Percentiles rank a stretch among this genome's conserved stretches.
phyloP scores from a whole-genome alignment of 1,140 invertebrate species.

The Gryllus bimaculatus region DNA sequence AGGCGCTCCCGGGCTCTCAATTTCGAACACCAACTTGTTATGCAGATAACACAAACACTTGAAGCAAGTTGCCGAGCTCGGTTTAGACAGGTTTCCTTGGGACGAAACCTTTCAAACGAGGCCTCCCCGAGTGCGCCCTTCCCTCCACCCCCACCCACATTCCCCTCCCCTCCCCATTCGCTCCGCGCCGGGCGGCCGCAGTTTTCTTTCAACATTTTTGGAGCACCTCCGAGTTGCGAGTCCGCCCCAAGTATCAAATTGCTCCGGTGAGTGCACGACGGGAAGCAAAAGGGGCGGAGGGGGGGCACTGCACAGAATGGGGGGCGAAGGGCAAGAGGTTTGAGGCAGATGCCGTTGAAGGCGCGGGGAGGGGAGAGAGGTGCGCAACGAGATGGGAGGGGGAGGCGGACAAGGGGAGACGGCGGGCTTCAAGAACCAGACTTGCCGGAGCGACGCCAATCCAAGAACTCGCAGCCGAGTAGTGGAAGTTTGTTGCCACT shows the following conservation, averaged over 20 bases:
- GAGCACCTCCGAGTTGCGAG: background rate
- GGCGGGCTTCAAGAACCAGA: no score
- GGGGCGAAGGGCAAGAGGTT: background rate
- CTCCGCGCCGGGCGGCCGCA: background rate
- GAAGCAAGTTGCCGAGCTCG: background rate
- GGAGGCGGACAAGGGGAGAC: background rate
- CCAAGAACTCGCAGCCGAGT: background rate
- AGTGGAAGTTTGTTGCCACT: no score
- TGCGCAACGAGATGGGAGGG: no score
- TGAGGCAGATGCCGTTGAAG: background rate
- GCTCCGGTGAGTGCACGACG: background rate
- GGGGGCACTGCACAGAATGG: no score
- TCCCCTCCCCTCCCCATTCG: background rate
- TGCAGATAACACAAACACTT: constrained; percentile 4
- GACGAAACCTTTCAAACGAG: constrained; percentile 3
- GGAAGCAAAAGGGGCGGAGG: background rate
- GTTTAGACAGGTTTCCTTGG: background rate
- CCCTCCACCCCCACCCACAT: no score
- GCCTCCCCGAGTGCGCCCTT: background rate
- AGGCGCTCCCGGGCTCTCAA: background rate
- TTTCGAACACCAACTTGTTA: background rate
- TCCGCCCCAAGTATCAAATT: background rate
- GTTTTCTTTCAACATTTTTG: constrained; percentile 5
- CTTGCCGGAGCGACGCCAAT: background rate
- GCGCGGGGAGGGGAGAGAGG: no score